Evolutionary conservation across 2,888 invertebrate species (phyloP).

Genomic region (Altica lythri): DNA sequence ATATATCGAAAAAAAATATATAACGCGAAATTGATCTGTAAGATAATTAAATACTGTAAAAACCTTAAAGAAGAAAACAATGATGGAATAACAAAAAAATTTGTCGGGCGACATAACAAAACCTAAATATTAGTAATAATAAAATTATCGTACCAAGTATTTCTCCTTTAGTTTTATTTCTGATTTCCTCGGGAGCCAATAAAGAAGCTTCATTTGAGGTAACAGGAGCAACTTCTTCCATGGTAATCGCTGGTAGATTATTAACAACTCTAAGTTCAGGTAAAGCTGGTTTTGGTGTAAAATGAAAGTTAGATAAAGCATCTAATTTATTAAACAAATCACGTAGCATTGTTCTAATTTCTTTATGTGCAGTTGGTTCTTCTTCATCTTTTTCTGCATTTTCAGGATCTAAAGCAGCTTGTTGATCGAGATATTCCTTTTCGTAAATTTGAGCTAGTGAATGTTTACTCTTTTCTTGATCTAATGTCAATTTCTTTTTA

Average conservation of each 20-base stretch:
- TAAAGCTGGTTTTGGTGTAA: slow-evolving; percentile 83
- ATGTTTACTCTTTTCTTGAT: slow-evolving; percentile 93
- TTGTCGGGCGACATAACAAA: no score
- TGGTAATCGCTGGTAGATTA: slow-evolving; percentile 86
- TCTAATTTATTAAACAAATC: slow-evolving; percentile 84
- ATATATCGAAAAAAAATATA: no score
- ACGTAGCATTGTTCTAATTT: slow-evolving; percentile 76
- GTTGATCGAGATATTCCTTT: slow-evolving; percentile 76
- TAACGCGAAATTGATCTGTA: no score
- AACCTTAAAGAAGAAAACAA: no score
- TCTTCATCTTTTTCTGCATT: slow-evolving; percentile 64
- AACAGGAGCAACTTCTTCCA: slow-evolving; percentile 96
- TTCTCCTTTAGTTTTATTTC: slow-evolving; percentile 62
- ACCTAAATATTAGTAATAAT: no score
- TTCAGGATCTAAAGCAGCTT: slow-evolving; percentile 63
- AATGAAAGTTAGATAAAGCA: slow-evolving; percentile 92
- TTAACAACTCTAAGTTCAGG: slow-evolving; percentile 90
- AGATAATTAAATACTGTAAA: no score
- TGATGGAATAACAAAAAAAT: no score
- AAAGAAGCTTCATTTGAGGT: slow-evolving; percentile 82
- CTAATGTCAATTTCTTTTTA: slow-evolving; percentile 84
- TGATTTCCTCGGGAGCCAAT: slow-evolving; percentile 92
- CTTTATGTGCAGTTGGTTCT: slow-evolving; percentile 77
- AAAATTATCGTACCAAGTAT: slow-evolving; percentile 57
- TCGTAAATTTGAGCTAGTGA: slow-evolving; percentile 95